Conservation (phyloP, 2,888 invertebrate species). For the Cerastis leucographa region DNA sequence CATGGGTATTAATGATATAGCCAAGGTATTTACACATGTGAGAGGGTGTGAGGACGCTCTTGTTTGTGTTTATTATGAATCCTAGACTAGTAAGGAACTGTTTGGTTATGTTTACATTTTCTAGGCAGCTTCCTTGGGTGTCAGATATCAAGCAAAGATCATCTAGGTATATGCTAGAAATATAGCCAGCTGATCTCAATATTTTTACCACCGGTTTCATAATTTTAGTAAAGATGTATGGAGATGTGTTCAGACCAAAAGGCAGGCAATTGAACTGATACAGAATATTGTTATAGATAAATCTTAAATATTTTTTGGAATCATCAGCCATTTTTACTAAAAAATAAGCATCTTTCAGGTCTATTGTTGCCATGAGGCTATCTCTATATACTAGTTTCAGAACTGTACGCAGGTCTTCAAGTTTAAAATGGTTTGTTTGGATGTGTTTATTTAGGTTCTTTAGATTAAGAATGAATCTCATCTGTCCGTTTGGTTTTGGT, state of each 20-base stretch:
- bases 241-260: conserved; percentile 1
- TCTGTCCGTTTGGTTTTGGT: not conserved
- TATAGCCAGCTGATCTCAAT: no score
- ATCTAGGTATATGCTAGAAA: no score
- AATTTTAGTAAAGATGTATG: not conserved
- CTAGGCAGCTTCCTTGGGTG: no score
- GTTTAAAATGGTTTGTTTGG: not conserved
- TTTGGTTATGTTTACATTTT: no score
- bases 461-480: not conserved
- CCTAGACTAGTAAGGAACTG: no score
- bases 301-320: not conserved
- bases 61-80: conserved; percentile 37
- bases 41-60: conserved; percentile 39
- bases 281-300: not conserved
- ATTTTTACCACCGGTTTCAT: not conserved
- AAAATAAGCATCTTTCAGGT: not conserved
- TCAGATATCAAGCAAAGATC: no score
- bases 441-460: not conserved
- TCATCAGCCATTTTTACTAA: not conserved
- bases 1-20: no score
- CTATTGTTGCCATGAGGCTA: not conserved
- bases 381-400: not conserved
- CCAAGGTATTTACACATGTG: no score
- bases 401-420: not conserved
- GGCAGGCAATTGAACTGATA: not conserved